Evolutionary conservation across 2,797 vertebrate genomes (phyloP).

Genomic region (Spheniscus humboldti): DNA sequence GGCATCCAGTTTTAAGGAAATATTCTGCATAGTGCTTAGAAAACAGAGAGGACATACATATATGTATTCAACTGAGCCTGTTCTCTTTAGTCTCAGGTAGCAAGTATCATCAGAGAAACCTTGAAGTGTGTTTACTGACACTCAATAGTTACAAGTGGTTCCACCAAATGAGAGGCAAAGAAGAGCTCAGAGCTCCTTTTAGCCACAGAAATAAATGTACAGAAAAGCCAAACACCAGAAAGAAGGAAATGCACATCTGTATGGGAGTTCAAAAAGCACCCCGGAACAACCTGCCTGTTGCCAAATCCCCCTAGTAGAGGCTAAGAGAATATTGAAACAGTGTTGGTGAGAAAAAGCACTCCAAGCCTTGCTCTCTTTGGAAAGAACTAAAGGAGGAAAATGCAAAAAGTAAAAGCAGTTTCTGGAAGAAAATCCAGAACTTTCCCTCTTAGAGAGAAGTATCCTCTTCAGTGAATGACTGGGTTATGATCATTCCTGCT

Average conservation of each 20-base stretch:
- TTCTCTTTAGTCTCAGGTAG: neutral
- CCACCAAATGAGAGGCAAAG: neutral
- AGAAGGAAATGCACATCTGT: neutral
- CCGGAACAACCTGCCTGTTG: neutral
- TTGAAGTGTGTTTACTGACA: neutral
- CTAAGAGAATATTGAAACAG: neutral
- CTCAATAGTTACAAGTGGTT: neutral
- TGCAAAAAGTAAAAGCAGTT: neutral
- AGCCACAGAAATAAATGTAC: neutral
- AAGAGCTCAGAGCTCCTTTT: neutral
- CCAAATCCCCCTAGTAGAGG: neutral
- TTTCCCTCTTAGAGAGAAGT: neutral
- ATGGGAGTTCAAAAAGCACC: neutral
- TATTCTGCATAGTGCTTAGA: neutral
- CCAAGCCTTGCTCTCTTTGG: neutral
- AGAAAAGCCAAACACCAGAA: neutral
- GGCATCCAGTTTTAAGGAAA: neutral
- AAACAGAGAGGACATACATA: neutral
- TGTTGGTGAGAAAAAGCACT: neutral
- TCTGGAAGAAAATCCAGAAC: neutral
- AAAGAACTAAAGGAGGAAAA: neutral
- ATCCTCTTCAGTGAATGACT: neutral
- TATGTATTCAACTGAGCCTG: neutral
- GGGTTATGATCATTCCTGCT: neutral
- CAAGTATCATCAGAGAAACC: neutral